Evolutionary conservation across 2,888 invertebrate species (phyloP), one percentile per base, ranked within the genome.

Genomic region (Anthoptus insignis): DNA sequence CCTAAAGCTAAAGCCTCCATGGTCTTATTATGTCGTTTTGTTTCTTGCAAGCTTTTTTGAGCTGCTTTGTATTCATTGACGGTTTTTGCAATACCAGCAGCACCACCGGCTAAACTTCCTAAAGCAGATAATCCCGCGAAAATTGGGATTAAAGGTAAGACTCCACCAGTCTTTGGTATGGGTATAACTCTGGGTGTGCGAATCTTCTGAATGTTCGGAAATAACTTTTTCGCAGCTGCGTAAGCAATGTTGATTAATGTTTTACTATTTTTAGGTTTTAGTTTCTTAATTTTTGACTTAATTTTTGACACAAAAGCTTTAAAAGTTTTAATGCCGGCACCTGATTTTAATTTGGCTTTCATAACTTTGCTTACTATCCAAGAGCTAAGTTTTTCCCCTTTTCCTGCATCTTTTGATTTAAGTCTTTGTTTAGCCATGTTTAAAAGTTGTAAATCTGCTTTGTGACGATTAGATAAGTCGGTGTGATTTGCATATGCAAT

Each of bases 101-200:
- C 80, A 24, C 83, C 82, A 34, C 84, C 83, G 11, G 77, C 75
- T 65, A 84, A 69, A 37, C 77, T 73, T 1, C 83, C 86, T n/a
- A 76, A 21, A 16, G 84, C 83, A 19, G 76, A 71, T 34, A 84
- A 66, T 50, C 86, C n/a, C n/a, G n/a, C n/a, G n/a, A n/a, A n/a
- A n/a, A n/a, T n/a, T n/a, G n/a, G n/a, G n/a, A n/a, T n/a, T n/a
- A n/a, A n/a, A n/a, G n/a, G n/a, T n/a, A n/a, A n/a, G n/a, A n/a
- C n/a, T n/a, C n/a, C 83, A 9, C 83, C 82, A 42, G 66, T 67
- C 75, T 84, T 83, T 16, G 83, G 81, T 27, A 84, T 39, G 16
- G 79, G 77, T 47, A 82, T 81, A 39, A 83, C 69, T 19, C 81
- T 59, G 19, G 78, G 79, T 53, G 69, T 45, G 9, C 32, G 32